These are phyloP conservation scores for Volucella bombylans DNA, from an alignment of 2,888 invertebrate genomes.

Conservation along the genomic window DNA sequence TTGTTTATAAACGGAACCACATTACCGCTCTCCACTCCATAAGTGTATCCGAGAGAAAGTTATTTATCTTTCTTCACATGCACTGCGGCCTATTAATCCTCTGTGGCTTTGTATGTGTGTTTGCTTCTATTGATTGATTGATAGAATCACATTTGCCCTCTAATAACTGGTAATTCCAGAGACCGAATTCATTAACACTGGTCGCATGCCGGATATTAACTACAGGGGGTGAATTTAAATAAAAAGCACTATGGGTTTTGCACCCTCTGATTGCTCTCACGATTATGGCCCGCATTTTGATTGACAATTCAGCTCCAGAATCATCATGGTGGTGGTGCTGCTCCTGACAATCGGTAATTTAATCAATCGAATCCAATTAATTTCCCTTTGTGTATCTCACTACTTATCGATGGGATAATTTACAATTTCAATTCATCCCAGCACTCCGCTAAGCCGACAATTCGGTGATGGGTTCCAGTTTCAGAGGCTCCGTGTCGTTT, in stretches of 20 bases:
- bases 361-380: slow-evolving; percentile 59
- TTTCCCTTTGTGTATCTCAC: slow-evolving; percentile 23
- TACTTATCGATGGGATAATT: slow-evolving; percentile 36
- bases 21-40: no score
- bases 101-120: not conserved
- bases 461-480: not conserved
- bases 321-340: not conserved
- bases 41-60: not conserved
- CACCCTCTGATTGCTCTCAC: not conserved
- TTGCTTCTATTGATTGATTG: slow-evolving; percentile 33
- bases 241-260: not conserved
- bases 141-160: not conserved
- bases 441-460: not conserved
- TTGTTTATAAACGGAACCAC: no score
- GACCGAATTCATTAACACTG: slow-evolving; percentile 33
- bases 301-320: not conserved
- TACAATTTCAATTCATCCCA: slow-evolving; percentile 15
- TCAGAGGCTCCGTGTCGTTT: not conserved
- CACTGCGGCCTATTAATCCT: not conserved
- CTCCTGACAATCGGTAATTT: slow-evolving; percentile 38
- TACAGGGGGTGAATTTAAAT: not conserved
- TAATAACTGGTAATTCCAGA: slow-evolving; percentile 28
- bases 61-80: slow-evolving; percentile 23
- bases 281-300: slow-evolving; percentile 23
- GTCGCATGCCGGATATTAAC: not conserved